These are phyloP conservation scores for Drosophila kohkoa DNA, from an alignment of 1,140 invertebrate species.

Conservation along the genomic window DNA sequence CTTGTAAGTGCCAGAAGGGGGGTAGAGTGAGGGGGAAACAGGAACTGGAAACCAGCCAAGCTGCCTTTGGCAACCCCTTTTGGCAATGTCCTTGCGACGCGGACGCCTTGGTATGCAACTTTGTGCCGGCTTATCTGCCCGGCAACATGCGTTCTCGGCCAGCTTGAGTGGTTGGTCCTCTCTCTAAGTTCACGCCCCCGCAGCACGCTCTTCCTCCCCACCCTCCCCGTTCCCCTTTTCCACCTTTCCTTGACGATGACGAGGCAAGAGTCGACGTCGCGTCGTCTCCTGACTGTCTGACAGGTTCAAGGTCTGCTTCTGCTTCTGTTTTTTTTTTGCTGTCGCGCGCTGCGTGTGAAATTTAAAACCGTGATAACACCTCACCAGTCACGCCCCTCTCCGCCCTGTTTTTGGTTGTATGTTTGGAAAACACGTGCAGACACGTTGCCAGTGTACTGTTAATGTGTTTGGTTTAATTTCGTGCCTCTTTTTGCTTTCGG, in stretches of 20 bases:
- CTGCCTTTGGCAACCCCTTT: constrained; percentile 56
- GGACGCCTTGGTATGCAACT: constrained; percentile 74
- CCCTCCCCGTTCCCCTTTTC: background rate
- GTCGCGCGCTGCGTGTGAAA: constrained; percentile 75
- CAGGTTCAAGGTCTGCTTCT: constrained; percentile 75
- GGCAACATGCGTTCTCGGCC: constrained; percentile 61
- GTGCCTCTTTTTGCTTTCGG: constrained; percentile 51
- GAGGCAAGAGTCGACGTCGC: constrained; percentile 44
- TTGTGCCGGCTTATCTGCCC: constrained; percentile 62
- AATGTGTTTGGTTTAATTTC: constrained; percentile 75
- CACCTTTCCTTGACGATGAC: constrained; percentile 39
- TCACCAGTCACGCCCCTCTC: constrained; percentile 53
- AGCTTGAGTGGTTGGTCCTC: constrained; percentile 26
- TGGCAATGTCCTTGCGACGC: constrained; percentile 71
- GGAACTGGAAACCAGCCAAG: constrained; percentile 36
- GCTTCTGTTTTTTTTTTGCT: constrained; percentile 42
- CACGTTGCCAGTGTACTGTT: constrained; percentile 35
- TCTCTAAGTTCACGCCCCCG: background rate
- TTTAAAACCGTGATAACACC: constrained; percentile 84
- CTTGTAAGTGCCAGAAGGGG: background rate
- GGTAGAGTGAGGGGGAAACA: background rate
- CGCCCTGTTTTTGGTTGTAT: background rate
- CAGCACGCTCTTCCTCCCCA: background rate
- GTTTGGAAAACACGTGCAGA: constrained; percentile 41
- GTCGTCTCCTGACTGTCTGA: constrained; percentile 74